Base-by-base conservation (phyloP, 2,113 vertebrate species). In the Ceyx margarethae region DNA sequence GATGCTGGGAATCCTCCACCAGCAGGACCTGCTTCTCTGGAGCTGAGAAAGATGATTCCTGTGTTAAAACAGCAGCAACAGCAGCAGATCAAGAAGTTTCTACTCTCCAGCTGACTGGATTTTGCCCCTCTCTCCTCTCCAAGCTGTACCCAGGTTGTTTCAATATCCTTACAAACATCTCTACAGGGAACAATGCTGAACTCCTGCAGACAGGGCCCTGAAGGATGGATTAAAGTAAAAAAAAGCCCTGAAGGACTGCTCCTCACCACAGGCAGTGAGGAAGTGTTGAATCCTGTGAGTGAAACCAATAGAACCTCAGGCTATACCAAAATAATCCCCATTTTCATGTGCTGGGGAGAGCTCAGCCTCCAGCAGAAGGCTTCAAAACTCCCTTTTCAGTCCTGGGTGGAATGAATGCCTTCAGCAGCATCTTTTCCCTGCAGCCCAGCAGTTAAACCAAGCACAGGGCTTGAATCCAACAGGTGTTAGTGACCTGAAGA, bases 11-110 rank as follows among this genome's bases (percentile, higher is more conserved):
- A 72, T 17, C 46, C 26, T 9, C 78, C 81, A 7, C 90, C 72
- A 26, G 88, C 82, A 48, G 77, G 50, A 37, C 53, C 72, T 19
- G 97, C 93, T 26, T 95, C 97, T 58, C 93, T 97, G 11, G 79
- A 96, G 81, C 96, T 97, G 95, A 60, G 60, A 48, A 12, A 69
- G 86, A 53, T 2, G 7, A 57, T 75, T 64, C 22, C 33, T 23
- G 71, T 13, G 60, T 89, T 66, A 14, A 46, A 75, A 69, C 0
- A 71, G 46, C 10, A 20, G 5, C 7, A 2, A 64, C 37, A 48
- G 50, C 6, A 60, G 35, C 7, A 65, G 23, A 53, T 54, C 17
- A 23, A 29, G 54, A 78, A 60, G 15, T 48, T 31, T 29, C n/a
- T 13, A 33, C 20, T 67, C 53, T 40, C 35, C 31, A 45, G 10